Percentiles rank a stretch among this genome's conserved stretches.
Evolutionary conservation across 2,888 invertebrate species (phyloP).

Genomic region (Parnassius orleans): DNA sequence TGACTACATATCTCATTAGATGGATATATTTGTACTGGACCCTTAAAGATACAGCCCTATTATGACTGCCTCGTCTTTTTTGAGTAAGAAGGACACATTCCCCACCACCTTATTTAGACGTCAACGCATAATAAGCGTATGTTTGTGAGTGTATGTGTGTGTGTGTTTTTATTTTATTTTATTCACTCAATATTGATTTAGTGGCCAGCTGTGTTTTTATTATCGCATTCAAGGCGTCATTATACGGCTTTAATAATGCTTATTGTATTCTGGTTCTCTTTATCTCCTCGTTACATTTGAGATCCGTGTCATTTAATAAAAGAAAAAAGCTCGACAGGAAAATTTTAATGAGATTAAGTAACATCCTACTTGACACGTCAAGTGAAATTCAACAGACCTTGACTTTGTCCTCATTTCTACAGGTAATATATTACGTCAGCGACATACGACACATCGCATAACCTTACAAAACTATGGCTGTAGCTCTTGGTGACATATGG

Average conservation of each 20-base stretch:
- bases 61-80: conserved; percentile 19
- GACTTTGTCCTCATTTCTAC: conserved; percentile 61
- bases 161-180: conserved; percentile 33
- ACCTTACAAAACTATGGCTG: conserved; percentile 54
- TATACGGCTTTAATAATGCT: conserved; percentile 31
- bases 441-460: conserved; percentile 48
- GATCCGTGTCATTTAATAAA: neutral
- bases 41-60: neutral
- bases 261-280: conserved; percentile 21
- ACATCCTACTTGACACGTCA: conserved; percentile 21
- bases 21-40: conserved; percentile 19
- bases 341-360: conserved; percentile 11
- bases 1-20: too few relatives aligned
- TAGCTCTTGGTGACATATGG: conserved; percentile 41
- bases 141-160: conserved; percentile 36
- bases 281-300: neutral
- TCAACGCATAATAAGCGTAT: conserved; percentile 28
- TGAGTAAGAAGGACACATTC: conserved; percentile 29
- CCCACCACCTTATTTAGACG: conserved; percentile 34
- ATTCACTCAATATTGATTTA: conserved; percentile 38
- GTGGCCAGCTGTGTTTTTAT: conserved; percentile 37
- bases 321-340: neutral
- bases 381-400: conserved; percentile 60
- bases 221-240: conserved; percentile 34
- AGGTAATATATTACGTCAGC: conserved; percentile 51